Base-by-base conservation (phyloP, 2,113 vertebrate species). In the Morone saxatilis region DNA sequence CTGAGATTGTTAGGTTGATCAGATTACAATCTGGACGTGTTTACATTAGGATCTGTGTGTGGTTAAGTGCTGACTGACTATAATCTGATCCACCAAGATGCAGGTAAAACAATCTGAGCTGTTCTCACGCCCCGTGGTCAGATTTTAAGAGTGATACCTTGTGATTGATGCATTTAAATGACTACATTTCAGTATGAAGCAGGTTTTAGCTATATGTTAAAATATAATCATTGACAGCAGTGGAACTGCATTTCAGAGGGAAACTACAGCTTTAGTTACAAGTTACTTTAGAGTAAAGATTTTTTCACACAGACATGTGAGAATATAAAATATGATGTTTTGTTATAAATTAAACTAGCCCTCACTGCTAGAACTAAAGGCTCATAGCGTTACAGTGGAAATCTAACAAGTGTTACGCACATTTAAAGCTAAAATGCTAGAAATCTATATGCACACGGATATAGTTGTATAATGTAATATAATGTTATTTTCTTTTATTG, bases 1-100 rank as follows among this genome's bases (percentile, higher is more conserved):
- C 20, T 54, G 12, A 25, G 31, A 25, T 38, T 40, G 40, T 57
- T 38, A 41, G 12, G 38, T 17, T 57, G 62, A 43, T 78, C 76
- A 50, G 45, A 70, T 78, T 62, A 36, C 67, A 45, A 11, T 71
- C 17, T 78, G 45, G 22, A 36, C 22, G 50, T 66, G 62, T 41
- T 16, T 43, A 41, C 36, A 45, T 10, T 38, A 43, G 43, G 20
- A 54, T 66, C 9, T 43, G 6, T n/a, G 7, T 57, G 51, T 38
- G 41, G 10, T 54, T 54, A 38, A 45, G 68, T 65, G 53, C 48
- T 71, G 0, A 22, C 76, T 50, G 56, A 62, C 71, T 20, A 62
- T 54, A 71, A 71, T 56, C 67, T 71, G 38, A 61, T 54, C 57
- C 47, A 16, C 9, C 4, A 9, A 36, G 19, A 76, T 47, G 5